Evolutionary conservation across 2,888 invertebrate genomes (phyloP), one percentile per base, ranked within the genome.

Genomic region (Labia minor): DNA sequence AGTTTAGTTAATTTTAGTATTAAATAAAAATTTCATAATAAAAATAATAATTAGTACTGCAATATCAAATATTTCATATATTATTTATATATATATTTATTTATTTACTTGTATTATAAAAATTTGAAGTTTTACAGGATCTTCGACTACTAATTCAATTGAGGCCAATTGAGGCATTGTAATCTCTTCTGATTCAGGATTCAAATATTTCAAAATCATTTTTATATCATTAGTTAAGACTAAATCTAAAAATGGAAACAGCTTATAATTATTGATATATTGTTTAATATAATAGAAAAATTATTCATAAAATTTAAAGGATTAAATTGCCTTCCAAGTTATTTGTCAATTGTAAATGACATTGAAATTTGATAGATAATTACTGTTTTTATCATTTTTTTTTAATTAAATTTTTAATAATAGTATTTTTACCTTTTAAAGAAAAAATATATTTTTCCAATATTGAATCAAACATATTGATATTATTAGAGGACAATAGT

Each of bases 401-500:
- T 16, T 49, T 49, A 8, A 3, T 49, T 49, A 10, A 49, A 49
- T 16, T 49, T 49, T 49, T 4, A n/a, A 4, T 33, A 33, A 33
- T n/a, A n/a, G n/a, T 65, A 37, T 61, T 68, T 66, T 66, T 72
- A 76, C 76, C 74, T 69, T 73, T 71, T 0, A 77, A 68, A 65
- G 76, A 74, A 37, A 74, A 73, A 66, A 77, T 73, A 73, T 85
- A 85, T 72, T 85, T 81, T 1, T 73, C 72, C 65, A 80, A 78
- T 19, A 85, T 72, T 69, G 78, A 75, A 63, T 78, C 74, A 74
- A 81, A 82, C 72, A 83, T 80, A 70, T 80, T 74, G 67, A 82
- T 80, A 69, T 78, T 78, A 73, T 82, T 81, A 67, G 78, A 77
- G 70, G 79, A 80, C 8, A 85, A 73, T 70, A 82, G 79, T 62